phyloP scores from a whole-genome alignment of 2,797 vertebrate species.

The Sphenopsis melanotis region DNA sequence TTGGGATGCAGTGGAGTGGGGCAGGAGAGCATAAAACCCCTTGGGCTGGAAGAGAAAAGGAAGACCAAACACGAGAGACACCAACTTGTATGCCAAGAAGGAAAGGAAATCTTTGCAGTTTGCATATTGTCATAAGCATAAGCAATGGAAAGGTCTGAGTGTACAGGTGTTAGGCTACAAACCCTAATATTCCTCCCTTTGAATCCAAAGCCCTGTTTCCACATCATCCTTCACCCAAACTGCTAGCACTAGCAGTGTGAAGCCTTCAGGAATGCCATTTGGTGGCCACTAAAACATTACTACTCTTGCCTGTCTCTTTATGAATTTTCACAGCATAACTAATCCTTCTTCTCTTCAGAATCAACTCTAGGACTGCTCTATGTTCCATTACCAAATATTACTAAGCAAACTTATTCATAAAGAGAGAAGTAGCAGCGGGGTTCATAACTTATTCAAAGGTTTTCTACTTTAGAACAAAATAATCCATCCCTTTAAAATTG shows the following conservation, averaged over 20 bases:
- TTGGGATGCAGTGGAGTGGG: rapidly evolving
- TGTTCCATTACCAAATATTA: not conserved
- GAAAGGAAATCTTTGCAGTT: not conserved
- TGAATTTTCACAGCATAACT: not conserved
- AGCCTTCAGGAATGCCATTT: not conserved
- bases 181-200: not conserved
- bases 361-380: not conserved
- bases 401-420: not conserved
- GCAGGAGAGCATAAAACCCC: not conserved
- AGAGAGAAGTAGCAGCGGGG: not conserved
- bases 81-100: not conserved
- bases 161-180: not conserved
- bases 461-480: not conserved
- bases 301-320: not conserved
- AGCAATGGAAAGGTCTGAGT: not conserved
- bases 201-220: not conserved
- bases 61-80: not conserved
- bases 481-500: not conserved
- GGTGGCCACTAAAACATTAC: not conserved
- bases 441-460: not conserved
- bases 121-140: not conserved
- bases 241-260: not conserved
- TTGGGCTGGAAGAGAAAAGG: not conserved
- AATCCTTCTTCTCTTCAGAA: not conserved
- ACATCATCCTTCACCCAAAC: not conserved